Evolutionary conservation across 2,113 vertebrate genomes (phyloP).

Genomic region (Podiceps cristatus): DNA sequence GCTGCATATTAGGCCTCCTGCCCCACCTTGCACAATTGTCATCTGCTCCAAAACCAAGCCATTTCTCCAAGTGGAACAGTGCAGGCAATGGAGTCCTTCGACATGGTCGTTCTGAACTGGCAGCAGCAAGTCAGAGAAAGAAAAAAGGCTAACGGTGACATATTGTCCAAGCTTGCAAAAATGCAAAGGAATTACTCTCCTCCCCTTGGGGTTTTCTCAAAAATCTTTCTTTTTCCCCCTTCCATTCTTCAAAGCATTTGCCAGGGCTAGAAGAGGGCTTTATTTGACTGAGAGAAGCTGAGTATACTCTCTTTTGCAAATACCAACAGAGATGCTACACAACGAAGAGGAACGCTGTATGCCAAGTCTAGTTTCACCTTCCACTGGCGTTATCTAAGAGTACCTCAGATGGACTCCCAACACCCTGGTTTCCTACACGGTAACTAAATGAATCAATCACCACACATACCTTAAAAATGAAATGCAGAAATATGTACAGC

Average conservation of each 20-base stretch:
- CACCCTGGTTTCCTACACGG: neutral
- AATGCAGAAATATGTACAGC: rapidly evolving
- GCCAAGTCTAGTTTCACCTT: neutral
- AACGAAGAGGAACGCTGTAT: neutral
- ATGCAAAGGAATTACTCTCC: neutral
- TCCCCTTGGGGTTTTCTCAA: neutral
- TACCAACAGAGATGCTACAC: too few relatives aligned
- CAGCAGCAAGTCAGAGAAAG: neutral
- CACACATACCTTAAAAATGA: neutral
- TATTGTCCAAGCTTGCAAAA: neutral
- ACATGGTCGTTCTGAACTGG: neutral
- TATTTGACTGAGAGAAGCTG: rapidly evolving
- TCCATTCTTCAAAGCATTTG: neutral
- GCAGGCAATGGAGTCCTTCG: rapidly evolving
- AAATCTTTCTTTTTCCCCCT: neutral
- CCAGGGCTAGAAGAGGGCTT: neutral
- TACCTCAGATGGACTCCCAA: neutral
- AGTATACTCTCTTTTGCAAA: neutral
- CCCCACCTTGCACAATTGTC: neutral
- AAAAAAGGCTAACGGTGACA: neutral
- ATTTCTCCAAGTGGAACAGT: neutral
- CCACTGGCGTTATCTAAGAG: neutral
- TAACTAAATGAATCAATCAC: rapidly evolving
- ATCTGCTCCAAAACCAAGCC: neutral
- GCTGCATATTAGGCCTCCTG: rapidly evolving